Evolutionary conservation across 1,140 invertebrate species (phyloP), one percentile per base, ranked within the genome.

Genomic region (Drosophila sulfurigaster): DNA sequence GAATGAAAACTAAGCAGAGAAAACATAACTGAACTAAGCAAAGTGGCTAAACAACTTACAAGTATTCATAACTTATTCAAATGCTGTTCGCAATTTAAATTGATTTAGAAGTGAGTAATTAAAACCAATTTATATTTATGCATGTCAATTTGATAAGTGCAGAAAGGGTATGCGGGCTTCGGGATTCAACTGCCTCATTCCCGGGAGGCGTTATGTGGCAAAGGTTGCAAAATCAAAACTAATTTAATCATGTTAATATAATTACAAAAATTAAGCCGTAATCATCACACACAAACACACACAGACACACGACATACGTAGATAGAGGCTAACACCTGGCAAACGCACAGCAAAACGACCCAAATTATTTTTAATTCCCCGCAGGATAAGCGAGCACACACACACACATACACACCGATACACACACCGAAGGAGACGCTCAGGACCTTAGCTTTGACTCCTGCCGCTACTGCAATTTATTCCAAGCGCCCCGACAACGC

Each of bases 221-320:
- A 75, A 78, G 70, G 70, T 80, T 76, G 78, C 59, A 75, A 90
- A 89, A 89, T 89, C 86, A 90, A 82, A 90, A 77, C 86, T 79
- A 89, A 89, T 89, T 89, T 90, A 89, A 89, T 90, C 87, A 89
- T 90, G 86, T 90, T 90, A 86, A 90, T 86, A 86, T 90, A 89
- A 89, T 89, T 90, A 89, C 86, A 80, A 89, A 88, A 89, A 89
- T 89, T 89, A 89, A 89, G 86, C 87, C 82, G 78, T 86, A 90
- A 89, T 85, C 82, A 85, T 81, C 78, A 75, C 76, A 79, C 71
- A 75, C 68, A 80, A 64, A 75, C 68, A 80, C 79, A 54, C 48
- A 63, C 48, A 43, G 11, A 41, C 58, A 56, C 13, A 49, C 57
- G 35, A 73, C 51, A 74, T 10, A 48, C 28, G 5, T 35, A 69